Percentiles rank a stretch among this genome's conserved stretches.
Conservation (phyloP, 2,113 vertebrate genomes). For the Nansenia antarctica region DNA sequence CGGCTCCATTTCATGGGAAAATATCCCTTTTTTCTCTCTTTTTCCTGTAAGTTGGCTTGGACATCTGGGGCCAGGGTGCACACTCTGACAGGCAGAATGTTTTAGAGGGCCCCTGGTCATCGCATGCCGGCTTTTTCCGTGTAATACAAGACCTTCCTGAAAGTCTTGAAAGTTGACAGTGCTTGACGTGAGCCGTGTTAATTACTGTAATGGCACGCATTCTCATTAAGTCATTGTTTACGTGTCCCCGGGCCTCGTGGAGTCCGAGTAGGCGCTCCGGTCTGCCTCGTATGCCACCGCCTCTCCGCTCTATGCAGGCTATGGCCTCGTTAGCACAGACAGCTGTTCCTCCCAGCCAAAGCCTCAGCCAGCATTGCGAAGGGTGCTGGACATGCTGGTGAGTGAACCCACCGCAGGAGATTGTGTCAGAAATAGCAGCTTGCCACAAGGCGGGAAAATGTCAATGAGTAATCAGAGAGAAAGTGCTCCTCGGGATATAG, state of each 20-base stretch:
- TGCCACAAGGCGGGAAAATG: slow-evolving; percentile 62
- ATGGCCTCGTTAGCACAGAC: slow-evolving; percentile 72
- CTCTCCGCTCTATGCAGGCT: slow-evolving; percentile 35
- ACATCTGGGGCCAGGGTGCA: neutral
- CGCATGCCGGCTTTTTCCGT: neutral
- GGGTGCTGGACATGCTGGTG: slow-evolving; percentile 57
- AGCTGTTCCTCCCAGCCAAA: slow-evolving; percentile 78
- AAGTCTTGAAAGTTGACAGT: slow-evolving; percentile 71
- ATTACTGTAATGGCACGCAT: slow-evolving; percentile 78
- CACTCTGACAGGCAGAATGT: neutral
- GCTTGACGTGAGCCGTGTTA: slow-evolving; percentile 77
- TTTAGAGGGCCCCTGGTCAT: neutral
- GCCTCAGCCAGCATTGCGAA: slow-evolving; percentile 51
- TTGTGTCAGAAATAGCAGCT: slow-evolving; percentile 60
- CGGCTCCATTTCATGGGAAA: slow-evolving; percentile 30
- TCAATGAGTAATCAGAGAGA: slow-evolving; percentile 66
- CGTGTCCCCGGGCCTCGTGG: slow-evolving; percentile 63
- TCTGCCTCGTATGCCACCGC: slow-evolving; percentile 47
- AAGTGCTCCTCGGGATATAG: slow-evolving; percentile 50
- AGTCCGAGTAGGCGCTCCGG: slow-evolving; percentile 56
- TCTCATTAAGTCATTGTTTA: slow-evolving; percentile 79
- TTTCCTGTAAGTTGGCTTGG: slow-evolving; percentile 5
- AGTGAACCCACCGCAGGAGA: slow-evolving; percentile 51
- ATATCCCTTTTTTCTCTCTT: slow-evolving; percentile 5
- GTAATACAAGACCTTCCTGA: slow-evolving; percentile 60